Percentiles rank a stretch among this genome's conserved stretches.
These are phyloP conservation scores for Rhadinocentrus ornatus DNA, from an alignment of 2,797 vertebrate species.

Conservation along the genomic window DNA sequence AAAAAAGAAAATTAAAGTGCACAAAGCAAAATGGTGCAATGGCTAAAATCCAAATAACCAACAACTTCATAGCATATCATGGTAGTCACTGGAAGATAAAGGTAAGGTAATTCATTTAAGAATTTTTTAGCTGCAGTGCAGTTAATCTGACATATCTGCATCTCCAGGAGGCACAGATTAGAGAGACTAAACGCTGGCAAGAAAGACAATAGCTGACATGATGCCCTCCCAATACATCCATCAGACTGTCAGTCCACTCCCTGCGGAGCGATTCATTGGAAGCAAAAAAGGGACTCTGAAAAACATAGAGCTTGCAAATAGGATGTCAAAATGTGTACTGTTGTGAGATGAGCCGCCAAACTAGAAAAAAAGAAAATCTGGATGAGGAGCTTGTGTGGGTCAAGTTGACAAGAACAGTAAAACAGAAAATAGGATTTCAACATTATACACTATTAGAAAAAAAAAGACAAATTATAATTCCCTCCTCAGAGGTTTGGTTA, in stretches of 20 bases:
- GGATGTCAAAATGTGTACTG: conserved; percentile 56
- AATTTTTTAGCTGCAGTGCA: conserved; percentile 14
- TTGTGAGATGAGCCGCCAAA: conserved; percentile 54
- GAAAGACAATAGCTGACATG: conserved; percentile 72
- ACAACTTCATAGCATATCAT: conserved; percentile 12
- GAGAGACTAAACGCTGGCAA: conserved; percentile 46
- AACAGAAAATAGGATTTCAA: conserved; percentile 7
- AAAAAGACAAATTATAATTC: too few relatives aligned
- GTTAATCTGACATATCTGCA: conserved; percentile 35
- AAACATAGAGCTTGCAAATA: conserved; percentile 67
- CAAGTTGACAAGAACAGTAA: conserved; percentile 34
- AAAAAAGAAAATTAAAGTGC: conserved; percentile 29
- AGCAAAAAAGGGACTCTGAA: conserved; percentile 66
- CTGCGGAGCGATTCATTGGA: conserved; percentile 66
- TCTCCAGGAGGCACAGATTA: conserved; percentile 37
- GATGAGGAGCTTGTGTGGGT: conserved; percentile 51
- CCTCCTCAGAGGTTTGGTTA: too few relatives aligned
- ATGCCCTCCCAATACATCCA: conserved; percentile 63
- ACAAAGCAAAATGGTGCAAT: conserved; percentile 22
- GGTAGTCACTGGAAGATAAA: conserved; percentile 18
- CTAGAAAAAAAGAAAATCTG: conserved; percentile 38
- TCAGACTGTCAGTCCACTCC: conserved; percentile 70
- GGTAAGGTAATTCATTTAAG: conserved; percentile 2
- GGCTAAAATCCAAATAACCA: not conserved
- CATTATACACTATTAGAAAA: too few relatives aligned